Evolutionary conservation across 2,888 invertebrate species (phyloP), one percentile per base, ranked within the genome.

Genomic region (Drosophila tripunctata): DNA sequence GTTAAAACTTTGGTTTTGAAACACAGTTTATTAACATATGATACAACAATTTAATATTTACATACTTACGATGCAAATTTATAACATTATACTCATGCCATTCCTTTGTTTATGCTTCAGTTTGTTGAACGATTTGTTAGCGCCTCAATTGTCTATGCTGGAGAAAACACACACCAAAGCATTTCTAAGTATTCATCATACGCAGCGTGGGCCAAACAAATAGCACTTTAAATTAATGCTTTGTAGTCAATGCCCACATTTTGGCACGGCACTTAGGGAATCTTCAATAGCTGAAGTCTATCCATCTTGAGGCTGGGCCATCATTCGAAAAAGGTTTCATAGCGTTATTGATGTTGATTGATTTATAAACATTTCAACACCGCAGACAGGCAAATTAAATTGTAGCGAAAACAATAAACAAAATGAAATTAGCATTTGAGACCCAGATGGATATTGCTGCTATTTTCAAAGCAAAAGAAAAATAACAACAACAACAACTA

Each of bases 341-440:
- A 30, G 61, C 65, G 45, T 66, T 77, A 84, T 78, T 82, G 86
- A 78, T 87, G 83, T 79, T 87, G 88, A 88, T 87, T 88, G 88
- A 88, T 87, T 88, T 88, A 84, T 87, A 88, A 88, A 87, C 87
- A 87, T 72, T 85, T 73, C 67, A 52, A 30, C 62, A 64, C 64
- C 45, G 21, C 58, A 63, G 75, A 65, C 56, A 66, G 61, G 66
- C 65, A 86, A 83, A 81, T 87, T 77, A 83, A 81, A 77, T 86
- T 77, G 73, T 75, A 68, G 75, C 74, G 74, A 82, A 78, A 82
- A 88, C 68, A 88, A 88, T 83, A 87, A 87, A 82, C 78, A 86
- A 78, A 87, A 84, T 84, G 62, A 78, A 84, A 86, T 87, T 80
- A 87, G 77, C 77, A 80, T 78, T 72, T 52, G 61, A 63, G 67